phyloP scores from a whole-genome alignment of 2,113 vertebrate species.

The Pollachius pollachius region DNA sequence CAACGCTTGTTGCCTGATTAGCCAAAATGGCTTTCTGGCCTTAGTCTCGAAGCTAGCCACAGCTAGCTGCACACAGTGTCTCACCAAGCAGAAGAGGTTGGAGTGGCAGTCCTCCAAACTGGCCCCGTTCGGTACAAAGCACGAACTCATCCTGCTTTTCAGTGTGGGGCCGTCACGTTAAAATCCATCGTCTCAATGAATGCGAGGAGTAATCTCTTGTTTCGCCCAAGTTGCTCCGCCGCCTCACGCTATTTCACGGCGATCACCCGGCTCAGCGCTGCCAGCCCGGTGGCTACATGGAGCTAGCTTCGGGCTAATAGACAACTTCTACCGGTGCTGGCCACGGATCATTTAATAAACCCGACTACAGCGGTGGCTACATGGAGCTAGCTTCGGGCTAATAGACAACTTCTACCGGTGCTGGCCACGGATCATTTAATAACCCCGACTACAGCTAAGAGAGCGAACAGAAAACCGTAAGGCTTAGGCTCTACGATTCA shows the following conservation, averaged over 20 bases:
- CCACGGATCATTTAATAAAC: constrained; percentile 62
- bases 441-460: constrained; percentile 33
- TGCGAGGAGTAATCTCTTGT: constrained; percentile 62
- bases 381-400: constrained; percentile 36
- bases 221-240: constrained; percentile 27
- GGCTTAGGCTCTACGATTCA: constrained; percentile 57
- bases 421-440: constrained; percentile 64
- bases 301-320: constrained; percentile 23
- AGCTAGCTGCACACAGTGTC: constrained; percentile 66
- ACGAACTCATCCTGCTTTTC: constrained; percentile 94
- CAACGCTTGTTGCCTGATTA: constrained; percentile 71
- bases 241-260: constrained; percentile 44
- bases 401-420: constrained; percentile 52
- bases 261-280: constrained; percentile 54
- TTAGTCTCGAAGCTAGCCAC: constrained; percentile 26
- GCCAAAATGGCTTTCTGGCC: constrained; percentile 76
- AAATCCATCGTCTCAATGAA: constrained; percentile 93
- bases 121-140: constrained; percentile 99
- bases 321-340: constrained; percentile 58
- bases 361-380: constrained; percentile 42
- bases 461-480: constrained; percentile 38
- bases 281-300: constrained; percentile 48
- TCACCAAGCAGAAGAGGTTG: constrained; percentile 99
- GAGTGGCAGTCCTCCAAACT: constrained; percentile 99
- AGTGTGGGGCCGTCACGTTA: constrained; percentile 84